Evolutionary conservation across 2,888 invertebrate genomes (phyloP), one percentile per base, ranked within the genome.

Genomic region (Idaea dimidiata): DNA sequence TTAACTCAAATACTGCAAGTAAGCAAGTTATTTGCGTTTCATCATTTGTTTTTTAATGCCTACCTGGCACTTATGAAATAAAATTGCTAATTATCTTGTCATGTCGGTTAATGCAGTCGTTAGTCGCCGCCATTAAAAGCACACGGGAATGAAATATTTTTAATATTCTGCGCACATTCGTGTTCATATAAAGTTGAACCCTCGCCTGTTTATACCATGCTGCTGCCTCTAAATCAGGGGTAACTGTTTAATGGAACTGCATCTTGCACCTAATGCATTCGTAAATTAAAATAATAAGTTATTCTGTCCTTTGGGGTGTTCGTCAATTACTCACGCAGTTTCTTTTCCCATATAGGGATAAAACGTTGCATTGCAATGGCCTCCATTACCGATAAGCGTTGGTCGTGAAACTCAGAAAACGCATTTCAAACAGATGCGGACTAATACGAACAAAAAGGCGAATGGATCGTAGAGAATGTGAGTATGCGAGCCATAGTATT

Each of bases 91-190:
- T 60, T 62, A 62, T 66, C 64, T 62, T 66, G 43, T 69, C 71
- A 74, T 74, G 70, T 64, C 67, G 33, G 64, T 66, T 72, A 74
- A 73, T 71, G 71, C 72, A 68, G 62, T 66, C 60, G 66, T 63
- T 66, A 68, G 62, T 66, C 60, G 66, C 64, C 66, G 69, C 70
- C 73, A 76, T 80, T 72, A 74, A 68, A 70, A 73, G 63, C 71
- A 70, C 75, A 77, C 72, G 71, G 67, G 66, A 71, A 68, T 69
- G 59, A 61, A 63, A 66, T 72, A 70, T 67, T 73, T 78, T 77
- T 75, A 74, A 79, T 81, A 78, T 77, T 76, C 76, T 67, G 64
- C 65, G 64, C 73, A 72, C 73, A 71, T 70, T 76, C 43, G 43
- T 43, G 43, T 74, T 74, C 69, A 73, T 71, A 75, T 76, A 75